Evolutionary conservation across 2,888 invertebrate species (phyloP).

Genomic region (Linnaemya vulpina): DNA sequence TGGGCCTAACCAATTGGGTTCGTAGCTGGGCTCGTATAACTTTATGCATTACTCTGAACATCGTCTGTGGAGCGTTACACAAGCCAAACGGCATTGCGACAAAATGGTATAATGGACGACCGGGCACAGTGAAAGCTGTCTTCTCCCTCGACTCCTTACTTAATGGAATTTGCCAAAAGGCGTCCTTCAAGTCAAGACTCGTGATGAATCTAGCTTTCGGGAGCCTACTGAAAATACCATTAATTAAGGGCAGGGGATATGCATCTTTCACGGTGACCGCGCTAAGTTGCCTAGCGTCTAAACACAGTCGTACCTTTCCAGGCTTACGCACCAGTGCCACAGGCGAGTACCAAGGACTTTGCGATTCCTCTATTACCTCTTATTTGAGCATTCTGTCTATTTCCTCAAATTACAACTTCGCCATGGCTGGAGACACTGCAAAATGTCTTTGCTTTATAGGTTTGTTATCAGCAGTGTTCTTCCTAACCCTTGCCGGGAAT

Average conservation of each 20-base stretch:
- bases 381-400: conserved; percentile 34
- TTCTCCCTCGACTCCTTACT: conserved; percentile 31
- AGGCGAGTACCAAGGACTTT: conserved; percentile 15
- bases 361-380: conserved; percentile 42
- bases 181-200: conserved; percentile 38
- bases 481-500: conserved; percentile 40
- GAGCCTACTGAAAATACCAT: no score
- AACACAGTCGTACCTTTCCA: conserved; percentile 35
- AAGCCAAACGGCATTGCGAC: no score
- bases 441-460: conserved; percentile 38
- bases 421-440: conserved; percentile 38
- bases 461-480: conserved; percentile 26
- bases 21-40: no score
- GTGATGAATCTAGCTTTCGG: conserved; percentile 52
- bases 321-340: conserved; percentile 16
- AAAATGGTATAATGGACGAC: not conserved
- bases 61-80: no score
- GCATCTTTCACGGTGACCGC: no score
- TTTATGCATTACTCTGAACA: no score
- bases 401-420: conserved; percentile 15
- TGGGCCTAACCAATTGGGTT: conserved; percentile 6
- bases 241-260: no score
- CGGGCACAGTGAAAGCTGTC: conserved; percentile 27
- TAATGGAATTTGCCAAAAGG: conserved; percentile 43
- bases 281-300: conserved; percentile 31